A percentile compares a stretch with the other conserved stretches of the same genome.
Conservation (phyloP, 2,113 vertebrate species). For the Takifugu bimaculatus region DNA sequence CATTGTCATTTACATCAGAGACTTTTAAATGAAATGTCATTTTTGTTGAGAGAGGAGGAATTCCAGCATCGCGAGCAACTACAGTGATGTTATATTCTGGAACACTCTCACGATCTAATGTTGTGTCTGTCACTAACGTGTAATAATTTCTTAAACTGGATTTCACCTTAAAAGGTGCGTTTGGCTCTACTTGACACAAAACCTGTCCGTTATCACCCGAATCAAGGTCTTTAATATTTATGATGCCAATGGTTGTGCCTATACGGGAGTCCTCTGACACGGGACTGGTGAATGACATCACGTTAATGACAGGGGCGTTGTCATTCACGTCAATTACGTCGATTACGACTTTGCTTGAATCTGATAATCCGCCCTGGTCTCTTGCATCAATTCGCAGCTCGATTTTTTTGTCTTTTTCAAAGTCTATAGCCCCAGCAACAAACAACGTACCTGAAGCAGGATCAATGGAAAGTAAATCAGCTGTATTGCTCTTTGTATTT, state of each 20-base stretch:
- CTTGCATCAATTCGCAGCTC: too few species aligned
- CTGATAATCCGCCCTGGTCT: too few species aligned
- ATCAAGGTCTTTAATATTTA: slow-evolving; percentile 54
- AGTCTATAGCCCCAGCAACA: too few species aligned
- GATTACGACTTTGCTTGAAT: too few species aligned
- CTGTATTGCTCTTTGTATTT: slow-evolving; percentile 56
- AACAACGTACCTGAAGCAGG: background rate
- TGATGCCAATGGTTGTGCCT: slow-evolving; percentile 46
- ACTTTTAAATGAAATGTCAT: slow-evolving; percentile 43
- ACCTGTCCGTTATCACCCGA: slow-evolving; percentile 52
- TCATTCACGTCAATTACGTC: too few species aligned
- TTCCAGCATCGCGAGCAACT: slow-evolving; percentile 39
- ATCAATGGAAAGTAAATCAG: slow-evolving; percentile 12
- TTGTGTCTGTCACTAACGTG: slow-evolving; percentile 32
- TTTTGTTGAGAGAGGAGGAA: slow-evolving; percentile 37
- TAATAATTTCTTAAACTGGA: slow-evolving; percentile 55
- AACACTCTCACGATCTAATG: slow-evolving; percentile 44
- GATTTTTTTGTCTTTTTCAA: too few species aligned
- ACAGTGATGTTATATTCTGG: slow-evolving; percentile 55
- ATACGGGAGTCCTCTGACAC: too few species aligned
- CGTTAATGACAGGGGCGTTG: too few species aligned
- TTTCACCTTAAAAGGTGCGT: slow-evolving; percentile 43
- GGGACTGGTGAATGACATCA: too few species aligned
- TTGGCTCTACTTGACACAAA: slow-evolving; percentile 28
- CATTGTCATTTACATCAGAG: slow-evolving; percentile 66